phyloP scores from a whole-genome alignment of 2,888 invertebrate species.

The Byasa hedistus region DNA sequence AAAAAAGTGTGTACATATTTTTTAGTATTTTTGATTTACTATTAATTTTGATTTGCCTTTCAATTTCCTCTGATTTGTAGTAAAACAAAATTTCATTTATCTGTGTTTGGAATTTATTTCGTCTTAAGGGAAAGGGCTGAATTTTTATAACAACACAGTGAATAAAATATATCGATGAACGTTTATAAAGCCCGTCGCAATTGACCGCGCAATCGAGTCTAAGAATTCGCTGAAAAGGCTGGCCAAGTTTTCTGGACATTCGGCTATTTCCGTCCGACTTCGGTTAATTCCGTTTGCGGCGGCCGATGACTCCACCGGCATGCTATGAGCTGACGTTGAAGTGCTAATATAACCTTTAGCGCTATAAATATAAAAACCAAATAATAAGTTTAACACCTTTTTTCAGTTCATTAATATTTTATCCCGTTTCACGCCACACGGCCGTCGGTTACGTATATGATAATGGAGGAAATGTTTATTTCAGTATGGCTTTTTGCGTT shows the following conservation, averaged over 20 bases:
- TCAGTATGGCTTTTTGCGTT: too few relatives aligned
- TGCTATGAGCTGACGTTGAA: constrained; percentile 54
- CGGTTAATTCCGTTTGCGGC: constrained; percentile 70
- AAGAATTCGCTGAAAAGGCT: constrained; percentile 63
- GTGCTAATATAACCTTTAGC: constrained; percentile 45
- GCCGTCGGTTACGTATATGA: not conserved
- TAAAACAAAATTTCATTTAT: too few relatives aligned
- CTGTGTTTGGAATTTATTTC: too few relatives aligned
- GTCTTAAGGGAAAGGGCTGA: too few relatives aligned
- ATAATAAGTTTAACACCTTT: not conserved
- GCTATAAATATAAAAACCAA: constrained; percentile 35
- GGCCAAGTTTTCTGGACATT: constrained; percentile 59
- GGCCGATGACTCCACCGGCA: constrained; percentile 75
- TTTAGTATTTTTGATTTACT: too few relatives aligned
- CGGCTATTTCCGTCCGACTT: constrained; percentile 72
- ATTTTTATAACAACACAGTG: not conserved
- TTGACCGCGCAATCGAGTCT: constrained; percentile 48
- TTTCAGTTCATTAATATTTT: constrained; percentile 3
- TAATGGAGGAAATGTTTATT: not conserved
- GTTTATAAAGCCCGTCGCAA: constrained; percentile 37
- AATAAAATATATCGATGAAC: not conserved
- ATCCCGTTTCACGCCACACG: not conserved
- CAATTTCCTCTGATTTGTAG: too few relatives aligned
- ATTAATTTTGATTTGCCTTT: too few relatives aligned
- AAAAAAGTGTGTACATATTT: too few relatives aligned